Percentiles rank a stretch among this genome's conserved stretches.
phyloP scores from a whole-genome alignment of 2,888 invertebrate genomes.

The Deroplatys truncata region DNA sequence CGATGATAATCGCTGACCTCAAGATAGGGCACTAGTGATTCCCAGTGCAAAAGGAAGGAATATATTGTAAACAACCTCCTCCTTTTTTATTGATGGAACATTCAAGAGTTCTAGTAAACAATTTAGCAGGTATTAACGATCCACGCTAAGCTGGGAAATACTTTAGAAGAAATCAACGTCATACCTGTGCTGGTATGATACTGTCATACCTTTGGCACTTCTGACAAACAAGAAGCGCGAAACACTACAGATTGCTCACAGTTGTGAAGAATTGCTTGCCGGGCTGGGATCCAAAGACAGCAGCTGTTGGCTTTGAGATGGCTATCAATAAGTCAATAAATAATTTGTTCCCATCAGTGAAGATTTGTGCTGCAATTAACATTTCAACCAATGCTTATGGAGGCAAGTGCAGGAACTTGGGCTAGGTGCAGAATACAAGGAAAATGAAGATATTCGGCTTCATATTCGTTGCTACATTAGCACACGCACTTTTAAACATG shows the following conservation, averaged over 20 bases:
- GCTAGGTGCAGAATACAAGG: neutral
- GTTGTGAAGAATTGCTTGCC: neutral
- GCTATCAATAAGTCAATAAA: neutral
- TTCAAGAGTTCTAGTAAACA: neutral
- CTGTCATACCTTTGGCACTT: no score
- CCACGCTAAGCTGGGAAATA: neutral
- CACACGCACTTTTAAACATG: neutral
- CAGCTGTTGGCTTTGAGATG: neutral
- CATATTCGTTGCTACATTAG: neutral
- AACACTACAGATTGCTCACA: neutral
- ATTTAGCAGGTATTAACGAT: no score
- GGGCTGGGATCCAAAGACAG: no score
- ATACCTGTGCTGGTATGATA: neutral
- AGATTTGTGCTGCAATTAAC: neutral
- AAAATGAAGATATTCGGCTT: neutral
- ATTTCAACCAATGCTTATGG: neutral
- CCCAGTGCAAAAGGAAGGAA: neutral
- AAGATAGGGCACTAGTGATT: neutral
- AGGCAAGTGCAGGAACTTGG: neutral
- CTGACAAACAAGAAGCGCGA: neutral
- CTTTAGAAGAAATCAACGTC: neutral
- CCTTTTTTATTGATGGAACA: neutral
- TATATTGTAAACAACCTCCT: neutral
- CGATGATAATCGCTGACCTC: no score
- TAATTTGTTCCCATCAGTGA: neutral